These are phyloP conservation scores for Lycaena phlaeas DNA, from an alignment of 2,888 invertebrate species.

Conservation along the genomic window DNA sequence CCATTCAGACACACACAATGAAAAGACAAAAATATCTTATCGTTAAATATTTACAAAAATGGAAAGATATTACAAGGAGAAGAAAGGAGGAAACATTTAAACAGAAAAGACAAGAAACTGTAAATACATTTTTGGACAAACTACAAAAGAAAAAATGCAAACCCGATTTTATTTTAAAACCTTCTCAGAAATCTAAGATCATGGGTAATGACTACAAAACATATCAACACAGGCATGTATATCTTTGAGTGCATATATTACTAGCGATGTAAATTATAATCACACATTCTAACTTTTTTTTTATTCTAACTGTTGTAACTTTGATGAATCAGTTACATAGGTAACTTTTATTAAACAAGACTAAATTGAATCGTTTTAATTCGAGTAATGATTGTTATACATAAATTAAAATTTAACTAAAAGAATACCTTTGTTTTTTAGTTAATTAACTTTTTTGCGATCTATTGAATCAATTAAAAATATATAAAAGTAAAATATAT, in stretches of 20 bases:
- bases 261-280: neutral
- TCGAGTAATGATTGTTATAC: too few relatives aligned
- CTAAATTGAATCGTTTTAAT: too few relatives aligned
- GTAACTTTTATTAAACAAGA: too few relatives aligned
- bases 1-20: constrained; percentile 33
- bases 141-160: constrained; percentile 44
- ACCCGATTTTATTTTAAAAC: constrained; percentile 25
- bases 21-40: constrained; percentile 30
- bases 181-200: constrained; percentile 35
- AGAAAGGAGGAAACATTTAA: constrained; percentile 33
- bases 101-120: constrained; percentile 39
- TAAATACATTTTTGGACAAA: constrained; percentile 52
- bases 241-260: neutral
- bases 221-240: constrained; percentile 53
- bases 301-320: too few relatives aligned
- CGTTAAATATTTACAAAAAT: constrained; percentile 44
- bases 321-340: too few relatives aligned
- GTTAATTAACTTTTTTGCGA: too few relatives aligned
- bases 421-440: too few relatives aligned
- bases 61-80: constrained; percentile 37
- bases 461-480: too few relatives aligned
- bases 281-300: too few relatives aligned
- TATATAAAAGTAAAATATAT: too few relatives aligned
- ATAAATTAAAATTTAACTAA: too few relatives aligned
- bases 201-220: constrained; percentile 45